These are phyloP conservation scores for Drosophila percnosoma DNA, from an alignment of 2,888 invertebrate genomes.

Conservation along the genomic window DNA sequence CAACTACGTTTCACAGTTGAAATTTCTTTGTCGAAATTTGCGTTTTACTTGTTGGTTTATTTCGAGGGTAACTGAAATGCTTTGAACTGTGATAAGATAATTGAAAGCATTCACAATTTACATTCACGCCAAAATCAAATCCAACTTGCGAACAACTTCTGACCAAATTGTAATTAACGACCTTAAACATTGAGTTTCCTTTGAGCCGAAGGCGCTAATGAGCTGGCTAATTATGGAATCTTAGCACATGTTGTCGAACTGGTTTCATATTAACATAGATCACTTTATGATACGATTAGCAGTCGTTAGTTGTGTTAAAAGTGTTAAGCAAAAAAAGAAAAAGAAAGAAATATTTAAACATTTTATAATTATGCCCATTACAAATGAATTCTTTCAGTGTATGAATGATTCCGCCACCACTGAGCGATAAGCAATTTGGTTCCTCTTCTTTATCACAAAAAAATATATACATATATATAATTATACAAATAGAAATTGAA, in stretches of 20 bases:
- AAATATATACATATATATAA: not conserved
- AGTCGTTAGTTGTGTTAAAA: not conserved
- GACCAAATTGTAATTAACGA: slow-evolving; percentile 32
- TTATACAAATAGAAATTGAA: not conserved
- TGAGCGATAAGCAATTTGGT: not conserved
- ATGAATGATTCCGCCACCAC: not conserved
- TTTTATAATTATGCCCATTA: not conserved
- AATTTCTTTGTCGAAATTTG: slow-evolving; percentile 9
- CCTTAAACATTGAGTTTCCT: slow-evolving; percentile 16
- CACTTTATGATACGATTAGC: not conserved
- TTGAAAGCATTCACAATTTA: slow-evolving; percentile 18
- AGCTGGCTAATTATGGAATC: slow-evolving; percentile 21
- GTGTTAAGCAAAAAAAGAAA: not conserved
- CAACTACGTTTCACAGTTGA: slow-evolving; percentile 14
- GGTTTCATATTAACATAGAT: slow-evolving; percentile 24
- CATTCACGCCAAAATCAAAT: not conserved
- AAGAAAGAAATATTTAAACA: not conserved
- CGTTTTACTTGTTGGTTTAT: slow-evolving; percentile 21
- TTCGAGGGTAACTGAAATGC: slow-evolving; percentile 23
- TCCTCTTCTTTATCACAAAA: not conserved
- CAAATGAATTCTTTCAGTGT: not conserved
- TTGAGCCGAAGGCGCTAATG: slow-evolving; percentile 23
- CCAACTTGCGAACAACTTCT: slow-evolving; percentile 11
- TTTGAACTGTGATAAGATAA: slow-evolving; percentile 61
- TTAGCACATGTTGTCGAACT: slow-evolving; percentile 13